Conservation (phyloP, 1,140 invertebrate genomes). For the Drosophila orena region DNA sequence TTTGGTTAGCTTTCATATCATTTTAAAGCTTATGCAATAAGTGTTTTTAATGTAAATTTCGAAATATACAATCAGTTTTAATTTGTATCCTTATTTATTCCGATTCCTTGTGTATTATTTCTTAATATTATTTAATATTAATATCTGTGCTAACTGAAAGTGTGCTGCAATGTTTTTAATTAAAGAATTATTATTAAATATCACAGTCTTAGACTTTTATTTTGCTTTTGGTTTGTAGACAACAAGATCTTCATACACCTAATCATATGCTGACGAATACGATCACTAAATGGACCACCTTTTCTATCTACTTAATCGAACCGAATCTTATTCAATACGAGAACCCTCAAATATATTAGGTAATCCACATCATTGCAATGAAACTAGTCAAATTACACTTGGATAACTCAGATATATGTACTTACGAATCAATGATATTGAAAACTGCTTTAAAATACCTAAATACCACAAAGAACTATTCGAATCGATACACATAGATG, state of each 20-base stretch:
- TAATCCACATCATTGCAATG: slow-evolving; percentile 42
- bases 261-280: slow-evolving; percentile 74
- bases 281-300: slow-evolving; percentile 84
- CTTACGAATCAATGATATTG: slow-evolving; percentile 32
- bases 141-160: slow-evolving; percentile 77
- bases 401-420: slow-evolving; percentile 29
- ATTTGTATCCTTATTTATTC: slow-evolving; percentile 62
- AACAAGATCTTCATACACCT: slow-evolving; percentile 33
- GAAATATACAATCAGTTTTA: slow-evolving; percentile 43
- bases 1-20: slow-evolving; percentile 35
- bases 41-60: slow-evolving; percentile 41
- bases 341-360: slow-evolving; percentile 35
- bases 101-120: slow-evolving; percentile 70
- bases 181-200: slow-evolving; percentile 70
- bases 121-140: slow-evolving; percentile 61
- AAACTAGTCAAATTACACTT: slow-evolving; percentile 63
- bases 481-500: slow-evolving; percentile 58
- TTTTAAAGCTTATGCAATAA: slow-evolving; percentile 51
- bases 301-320: slow-evolving; percentile 68
- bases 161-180: slow-evolving; percentile 79
- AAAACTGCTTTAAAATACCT: slow-evolving; percentile 49
- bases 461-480: slow-evolving; percentile 47
- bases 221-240: slow-evolving; percentile 18
- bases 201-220: slow-evolving; percentile 6
- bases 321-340: slow-evolving; percentile 35